Evolutionary conservation across 2,113 vertebrate genomes (phyloP), one percentile per base, ranked within the genome.

Genomic region (Clupea harengus): DNA sequence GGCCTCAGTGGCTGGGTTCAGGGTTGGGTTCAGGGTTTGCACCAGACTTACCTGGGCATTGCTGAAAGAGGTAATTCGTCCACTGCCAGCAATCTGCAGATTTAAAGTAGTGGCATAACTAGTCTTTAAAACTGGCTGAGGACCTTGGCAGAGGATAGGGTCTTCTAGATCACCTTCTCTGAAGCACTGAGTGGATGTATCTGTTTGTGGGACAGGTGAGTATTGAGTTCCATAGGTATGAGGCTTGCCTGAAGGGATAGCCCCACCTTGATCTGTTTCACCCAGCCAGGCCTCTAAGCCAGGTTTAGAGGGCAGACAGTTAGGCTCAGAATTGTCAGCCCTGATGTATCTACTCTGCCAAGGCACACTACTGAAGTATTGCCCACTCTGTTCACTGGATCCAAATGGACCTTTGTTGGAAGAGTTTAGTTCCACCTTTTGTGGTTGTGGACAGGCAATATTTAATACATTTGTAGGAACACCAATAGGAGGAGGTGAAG

Each of bases 91-190:
- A 0, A 98, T 96, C 45, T 97, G 96, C 44, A 98, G 95, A 89
- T 96, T 98, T 32, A 98, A 96, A 0, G 97, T 97, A 86, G 97
- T 98, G 85, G 97, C 96, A 3, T 98, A 98, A 85, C 97, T 97
- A 84, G 96, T 91, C 85, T 89, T 89, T 57, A 89, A 81, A 46
- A 85, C 32, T 67, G 82, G 39, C 84, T 89, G 88, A 3, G 22
- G 32, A 22, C 84, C 89, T 67, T 88, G 85, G 64, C 25, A 25
- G 25, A 82, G 50, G 54, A 82, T 45, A 75, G 75, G 75, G n/a
- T 86, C 88, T 92, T 94, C 88, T 39, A 39, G 39, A 39, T 39
- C 39, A 39, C 39, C 39, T 39, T 39, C 39, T 39, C 39, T 39
- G 39, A 39, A 39, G 39, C 39, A 39, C 39, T 39, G 39, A 39